Conservation (phyloP, 2,888 invertebrate genomes). For the Eupeodes luniger region DNA sequence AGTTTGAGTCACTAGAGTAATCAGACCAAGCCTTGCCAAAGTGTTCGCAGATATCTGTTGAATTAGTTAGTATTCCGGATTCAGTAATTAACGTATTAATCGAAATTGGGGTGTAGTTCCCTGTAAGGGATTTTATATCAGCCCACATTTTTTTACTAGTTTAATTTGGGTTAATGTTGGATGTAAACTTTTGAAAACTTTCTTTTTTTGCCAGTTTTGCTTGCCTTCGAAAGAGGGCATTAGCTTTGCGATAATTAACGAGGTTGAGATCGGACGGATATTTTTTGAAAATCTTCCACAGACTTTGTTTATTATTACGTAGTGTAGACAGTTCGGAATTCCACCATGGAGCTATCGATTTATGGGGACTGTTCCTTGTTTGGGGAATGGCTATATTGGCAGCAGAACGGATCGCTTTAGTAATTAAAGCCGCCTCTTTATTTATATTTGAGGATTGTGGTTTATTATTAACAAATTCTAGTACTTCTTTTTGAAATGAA, state of each 20-base stretch:
- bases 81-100: background rate
- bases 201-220: background rate
- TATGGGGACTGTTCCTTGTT: background rate
- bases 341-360: background rate
- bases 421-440: background rate
- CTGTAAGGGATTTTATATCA: background rate
- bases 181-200: no score
- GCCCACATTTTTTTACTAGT: conserved; percentile 9
- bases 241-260: background rate
- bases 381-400: background rate
- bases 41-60: background rate
- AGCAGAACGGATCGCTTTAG: background rate
- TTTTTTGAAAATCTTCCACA: conserved; percentile 2
- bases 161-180: background rate
- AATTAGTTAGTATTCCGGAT: background rate
- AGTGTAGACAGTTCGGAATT: background rate
- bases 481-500: no score
- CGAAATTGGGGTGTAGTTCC: background rate
- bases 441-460: background rate
- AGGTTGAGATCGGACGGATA: background rate
- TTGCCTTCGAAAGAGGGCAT: background rate
- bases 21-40: background rate
- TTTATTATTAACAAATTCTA: no score
- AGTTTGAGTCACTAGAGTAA: background rate
- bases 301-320: background rate